Conservation (phyloP, 2,888 invertebrate genomes). For the Heliconius erato region DNA sequence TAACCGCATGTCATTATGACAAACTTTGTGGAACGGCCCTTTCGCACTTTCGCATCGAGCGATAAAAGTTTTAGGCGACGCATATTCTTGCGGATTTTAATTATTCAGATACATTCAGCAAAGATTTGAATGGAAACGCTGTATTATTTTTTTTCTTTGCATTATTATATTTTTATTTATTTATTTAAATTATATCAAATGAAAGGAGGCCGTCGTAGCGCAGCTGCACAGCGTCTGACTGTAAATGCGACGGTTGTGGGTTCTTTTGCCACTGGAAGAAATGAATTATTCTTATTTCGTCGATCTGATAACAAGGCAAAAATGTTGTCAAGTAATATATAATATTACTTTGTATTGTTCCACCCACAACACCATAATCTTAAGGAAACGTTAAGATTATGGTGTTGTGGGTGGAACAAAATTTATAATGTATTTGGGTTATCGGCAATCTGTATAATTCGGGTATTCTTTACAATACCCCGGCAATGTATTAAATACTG, state of each 20-base stretch:
- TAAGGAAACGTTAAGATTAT: too few relatives aligned
- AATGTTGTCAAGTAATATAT: too few relatives aligned
- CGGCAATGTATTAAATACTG: too few relatives aligned
- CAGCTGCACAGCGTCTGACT: neutral
- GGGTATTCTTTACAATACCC: too few relatives aligned
- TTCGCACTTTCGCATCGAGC: slow-evolving; percentile 33
- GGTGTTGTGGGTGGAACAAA: too few relatives aligned
- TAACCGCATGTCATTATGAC: slow-evolving; percentile 14
- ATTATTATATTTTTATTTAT: neutral
- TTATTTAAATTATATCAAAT: neutral
- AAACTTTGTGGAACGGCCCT: slow-evolving; percentile 22
- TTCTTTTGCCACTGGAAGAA: too few relatives aligned
- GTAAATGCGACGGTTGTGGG: too few relatives aligned
- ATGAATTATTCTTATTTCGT: neutral
- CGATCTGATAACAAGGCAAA: too few relatives aligned
- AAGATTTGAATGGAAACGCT: slow-evolving; percentile 17
- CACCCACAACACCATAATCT: too few relatives aligned
- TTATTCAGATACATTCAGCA: slow-evolving; percentile 50
- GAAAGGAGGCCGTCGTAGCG: neutral
- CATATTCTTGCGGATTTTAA: slow-evolving; percentile 53
- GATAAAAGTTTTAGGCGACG: slow-evolving; percentile 41
- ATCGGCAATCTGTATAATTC: too few relatives aligned
- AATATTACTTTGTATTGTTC: too few relatives aligned
- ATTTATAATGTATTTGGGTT: too few relatives aligned
- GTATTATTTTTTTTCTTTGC: neutral